Base-by-base conservation (phyloP, 2,888 invertebrate species). In the Xanthia icteritia region DNA sequence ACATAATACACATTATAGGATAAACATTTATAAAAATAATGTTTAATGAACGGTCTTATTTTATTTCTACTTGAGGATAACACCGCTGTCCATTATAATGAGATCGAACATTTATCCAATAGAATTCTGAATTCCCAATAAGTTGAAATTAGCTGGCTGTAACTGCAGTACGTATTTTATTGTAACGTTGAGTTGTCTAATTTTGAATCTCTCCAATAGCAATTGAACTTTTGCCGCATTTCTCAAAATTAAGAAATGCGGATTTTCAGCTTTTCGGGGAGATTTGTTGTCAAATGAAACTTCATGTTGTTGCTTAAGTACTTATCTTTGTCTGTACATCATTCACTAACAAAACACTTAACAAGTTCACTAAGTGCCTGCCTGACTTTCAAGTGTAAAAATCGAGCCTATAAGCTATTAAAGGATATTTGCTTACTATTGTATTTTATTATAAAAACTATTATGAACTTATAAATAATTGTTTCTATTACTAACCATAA, bases 401-500 rank as follows among this genome's bases (percentile, higher is more conserved):
- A 23, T 66, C 20, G 13, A 15, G 20, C 66, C 13, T 61, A 23
- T 42, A 31, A 42, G 1, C 15, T 65, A 51, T 17, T 74, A 39
- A n/a, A 23, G n/a, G 27, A 48, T 36, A 45, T 51, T 36, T 36
- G 27, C n/a, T 23, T 36, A 42, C 2, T 58, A 36, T 23, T 39
- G 68, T 15, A 39, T 17, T 31, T 68, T 48, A 54, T 42, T 17
- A 69, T 11, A 77, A 69, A 17, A 64, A 45, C 31, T 23, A 17
- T 45, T 15, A 15, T n/a, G 27, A 77, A 70, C 78, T 31, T 63
- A 15, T 6, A 60, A n/a, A 31, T 31, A 2, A 27, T 56, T 69
- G 20, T 64, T 56, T 56, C 5, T 2, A 48, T 48, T 70, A 1
- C 58, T 48, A 11, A 70, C 20, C 39, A 36, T 23, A 42, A 20